A percentile compares a stretch with the other conserved stretches of the same genome.
Evolutionary conservation across 1,140 invertebrate genomes (phyloP).

Genomic region (Bombus consobrinus): DNA sequence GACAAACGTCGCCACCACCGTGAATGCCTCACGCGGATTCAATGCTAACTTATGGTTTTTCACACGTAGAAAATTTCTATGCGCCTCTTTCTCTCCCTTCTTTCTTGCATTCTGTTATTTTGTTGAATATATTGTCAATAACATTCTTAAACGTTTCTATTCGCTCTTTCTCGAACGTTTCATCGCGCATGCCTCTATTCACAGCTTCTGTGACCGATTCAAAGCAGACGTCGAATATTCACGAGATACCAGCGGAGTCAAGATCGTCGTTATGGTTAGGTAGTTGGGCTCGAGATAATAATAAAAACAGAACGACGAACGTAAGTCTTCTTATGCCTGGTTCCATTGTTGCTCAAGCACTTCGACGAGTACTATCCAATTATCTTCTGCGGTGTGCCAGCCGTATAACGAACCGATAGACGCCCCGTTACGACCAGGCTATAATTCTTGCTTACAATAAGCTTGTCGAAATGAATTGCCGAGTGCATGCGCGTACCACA

Average conservation of each 20-base stretch:
- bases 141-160: slow-evolving; percentile 23
- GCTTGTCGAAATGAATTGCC: slow-evolving; percentile 63
- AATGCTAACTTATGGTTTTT: slow-evolving; percentile 29
- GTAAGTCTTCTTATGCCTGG: slow-evolving; percentile 51
- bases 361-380: slow-evolving; percentile 65
- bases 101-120: neutral
- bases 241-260: neutral
- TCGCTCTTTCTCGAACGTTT: slow-evolving; percentile 8
- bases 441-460: slow-evolving; percentile 64
- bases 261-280: no score
- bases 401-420: slow-evolving; percentile 65
- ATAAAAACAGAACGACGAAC: slow-evolving; percentile 29
- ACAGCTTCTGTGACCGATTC: neutral
- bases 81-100: neutral
- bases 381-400: slow-evolving; percentile 48
- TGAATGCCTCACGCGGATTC: slow-evolving; percentile 15
- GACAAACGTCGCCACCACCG: slow-evolving; percentile 18
- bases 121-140: neutral
- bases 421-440: slow-evolving; percentile 57
- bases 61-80: slow-evolving; percentile 32
- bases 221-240: neutral
- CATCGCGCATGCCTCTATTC: neutral
- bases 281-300: slow-evolving; percentile 22
- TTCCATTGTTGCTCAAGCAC: slow-evolving; percentile 62
- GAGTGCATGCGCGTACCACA: slow-evolving; percentile 18